These are phyloP conservation scores for Himalopsyche japonica DNA, from an alignment of 2,888 invertebrate species.

Conservation along the genomic window DNA sequence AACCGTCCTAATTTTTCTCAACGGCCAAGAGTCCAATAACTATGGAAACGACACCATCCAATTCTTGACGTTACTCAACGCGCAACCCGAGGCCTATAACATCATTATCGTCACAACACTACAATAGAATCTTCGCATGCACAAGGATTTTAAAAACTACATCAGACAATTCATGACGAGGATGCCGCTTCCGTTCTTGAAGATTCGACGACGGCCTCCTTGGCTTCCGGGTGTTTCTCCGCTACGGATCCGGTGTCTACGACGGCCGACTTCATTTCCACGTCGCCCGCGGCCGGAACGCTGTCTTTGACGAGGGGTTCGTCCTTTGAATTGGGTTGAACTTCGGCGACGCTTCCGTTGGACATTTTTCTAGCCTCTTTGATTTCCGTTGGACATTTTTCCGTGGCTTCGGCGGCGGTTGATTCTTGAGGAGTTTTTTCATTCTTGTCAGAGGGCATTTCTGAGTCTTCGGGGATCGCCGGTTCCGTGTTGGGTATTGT, in stretches of 20 bases:
- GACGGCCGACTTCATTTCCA: neutral
- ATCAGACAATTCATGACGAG: neutral
- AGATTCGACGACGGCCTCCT: neutral
- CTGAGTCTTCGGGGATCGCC: neutral
- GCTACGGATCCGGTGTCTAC: neutral
- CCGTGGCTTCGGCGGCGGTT: neutral
- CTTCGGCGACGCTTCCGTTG: neutral
- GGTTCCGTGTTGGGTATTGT: neutral
- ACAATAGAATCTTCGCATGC: neutral
- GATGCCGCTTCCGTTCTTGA: neutral
- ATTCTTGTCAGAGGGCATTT: neutral
- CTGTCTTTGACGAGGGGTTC: neutral
- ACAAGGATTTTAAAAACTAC: neutral
- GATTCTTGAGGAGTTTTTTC: neutral
- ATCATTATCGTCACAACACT: neutral
- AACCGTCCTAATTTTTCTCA: neutral
- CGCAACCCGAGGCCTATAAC: neutral
- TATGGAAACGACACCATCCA: neutral
- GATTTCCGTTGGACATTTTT: neutral
- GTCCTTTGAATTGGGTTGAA: neutral
- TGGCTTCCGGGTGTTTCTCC: neutral
- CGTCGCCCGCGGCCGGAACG: neutral
- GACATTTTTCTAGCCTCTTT: neutral
- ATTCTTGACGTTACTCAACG: neutral
- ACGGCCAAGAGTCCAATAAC: neutral